Base-by-base conservation (phyloP, 2,888 invertebrate species). In the Dioctria rufipes region DNA sequence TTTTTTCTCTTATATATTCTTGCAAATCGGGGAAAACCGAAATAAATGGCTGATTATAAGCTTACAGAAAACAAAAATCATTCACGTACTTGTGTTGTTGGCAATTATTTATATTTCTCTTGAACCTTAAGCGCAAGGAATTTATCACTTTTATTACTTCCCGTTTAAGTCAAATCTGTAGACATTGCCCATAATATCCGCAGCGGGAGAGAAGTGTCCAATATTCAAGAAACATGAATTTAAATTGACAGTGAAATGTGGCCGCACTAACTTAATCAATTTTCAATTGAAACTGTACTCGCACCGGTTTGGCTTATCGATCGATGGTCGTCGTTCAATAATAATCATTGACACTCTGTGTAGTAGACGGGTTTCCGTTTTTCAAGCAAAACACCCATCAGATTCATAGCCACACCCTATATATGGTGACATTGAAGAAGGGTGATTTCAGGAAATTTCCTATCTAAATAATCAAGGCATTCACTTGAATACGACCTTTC, bases 11-110 rank as follows among this genome's bases (percentile, higher is more conserved):
- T 42, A 42, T 13, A 67, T 67, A 43, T 25, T 11, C 43, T 67
- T 25, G 67, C 67, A 46, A 67, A 67, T 49, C 9, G 25, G 46
- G 46, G 49, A 71, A 71, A 71, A 37, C 71, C 54, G 40, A 71
- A 58, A 58, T 58, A 58, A 46, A 58, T 58, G 58, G 4, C 58
- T 13, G 5, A 58, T 58, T 58, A n/a, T n/a, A 58, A 58, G 58
- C n/a, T 13, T 13, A 58, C n/a, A n/a, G n/a, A 25, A 25, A 25
- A 25, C 25, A 58, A 58, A 58, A 13, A 58, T 25, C 58, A 8
- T 58, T 58, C 58, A 25, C 5, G 25, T 58, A n/a, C 25, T 58
- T 1, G 25, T 25, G 11, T 58, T 58, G 25, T 11, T 11, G 58
- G 25, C 58, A 58, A 58, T 58, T 58, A 25, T 25, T 25, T 25